Evolutionary conservation across 2,113 vertebrate genomes (phyloP).

Genomic region (Propithecus coquereli): DNA sequence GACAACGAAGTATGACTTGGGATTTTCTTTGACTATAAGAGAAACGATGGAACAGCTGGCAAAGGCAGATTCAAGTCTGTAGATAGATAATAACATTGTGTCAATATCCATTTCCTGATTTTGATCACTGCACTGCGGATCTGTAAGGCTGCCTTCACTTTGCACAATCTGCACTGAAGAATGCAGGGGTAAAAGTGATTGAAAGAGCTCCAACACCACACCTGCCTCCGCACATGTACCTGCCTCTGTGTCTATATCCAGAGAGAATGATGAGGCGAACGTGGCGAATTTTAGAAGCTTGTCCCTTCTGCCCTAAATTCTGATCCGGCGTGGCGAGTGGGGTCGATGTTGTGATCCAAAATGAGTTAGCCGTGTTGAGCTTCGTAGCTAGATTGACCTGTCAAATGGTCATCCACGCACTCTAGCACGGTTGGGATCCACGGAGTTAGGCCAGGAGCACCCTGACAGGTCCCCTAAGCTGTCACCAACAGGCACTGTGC

Average conservation of each 20-base stretch:
- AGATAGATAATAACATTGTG: neutral
- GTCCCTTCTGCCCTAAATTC: too few relatives aligned
- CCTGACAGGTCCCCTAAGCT: too few relatives aligned
- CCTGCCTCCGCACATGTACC: fast-evolving
- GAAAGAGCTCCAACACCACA: neutral
- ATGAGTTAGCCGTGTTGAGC: fast-evolving
- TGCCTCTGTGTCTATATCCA: neutral
- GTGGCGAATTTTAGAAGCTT: neutral
- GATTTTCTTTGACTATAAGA: neutral
- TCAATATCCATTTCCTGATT: neutral
- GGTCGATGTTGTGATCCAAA: neutral
- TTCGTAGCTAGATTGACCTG: too few relatives aligned
- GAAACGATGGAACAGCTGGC: neutral
- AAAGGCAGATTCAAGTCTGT: neutral
- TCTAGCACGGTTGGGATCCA: neutral
- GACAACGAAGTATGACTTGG: neutral
- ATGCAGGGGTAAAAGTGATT: neutral
- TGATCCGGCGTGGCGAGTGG: neutral
- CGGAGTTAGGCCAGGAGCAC: too few relatives aligned
- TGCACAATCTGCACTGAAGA: neutral
- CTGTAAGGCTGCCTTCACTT: neutral
- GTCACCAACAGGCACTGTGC: fast-evolving
- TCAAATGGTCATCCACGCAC: neutral
- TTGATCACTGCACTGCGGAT: neutral
- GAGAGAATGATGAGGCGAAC: neutral